A percentile compares a stretch with the other conserved stretches of the same genome.
These are phyloP conservation scores for Augochlora pura DNA, from an alignment of 1,140 invertebrate genomes.

Conservation along the genomic window DNA sequence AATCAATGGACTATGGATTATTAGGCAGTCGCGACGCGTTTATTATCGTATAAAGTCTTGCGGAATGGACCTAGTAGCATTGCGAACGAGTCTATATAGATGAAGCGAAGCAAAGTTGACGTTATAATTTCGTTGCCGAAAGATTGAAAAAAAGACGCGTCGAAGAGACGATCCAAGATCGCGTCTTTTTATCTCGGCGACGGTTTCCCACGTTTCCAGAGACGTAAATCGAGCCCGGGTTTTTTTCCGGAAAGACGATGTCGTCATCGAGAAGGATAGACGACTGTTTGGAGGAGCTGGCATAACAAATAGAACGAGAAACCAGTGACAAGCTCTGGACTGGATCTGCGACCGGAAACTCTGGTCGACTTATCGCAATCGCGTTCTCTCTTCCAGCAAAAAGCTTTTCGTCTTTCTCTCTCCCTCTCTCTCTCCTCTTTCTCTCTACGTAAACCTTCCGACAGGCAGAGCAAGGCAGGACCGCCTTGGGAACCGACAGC, in stretches of 20 bases:
- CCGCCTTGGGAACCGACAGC: constrained; percentile 70
- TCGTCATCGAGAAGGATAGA: background rate
- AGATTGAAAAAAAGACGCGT: too few species aligned
- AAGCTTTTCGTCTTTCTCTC: constrained; percentile 39
- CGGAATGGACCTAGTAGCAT: too few species aligned
- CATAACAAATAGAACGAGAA: constrained; percentile 59
- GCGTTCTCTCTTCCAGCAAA: constrained; percentile 58
- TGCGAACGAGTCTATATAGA: too few species aligned
- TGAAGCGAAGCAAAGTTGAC: too few species aligned
- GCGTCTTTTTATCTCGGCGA: background rate
- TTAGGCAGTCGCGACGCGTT: too few species aligned
- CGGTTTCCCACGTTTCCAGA: constrained; percentile 52
- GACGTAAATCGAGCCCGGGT: constrained; percentile 26
- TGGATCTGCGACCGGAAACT: constrained; percentile 63
- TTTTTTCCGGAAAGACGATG: background rate
- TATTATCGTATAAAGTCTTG: too few species aligned
- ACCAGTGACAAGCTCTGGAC: constrained; percentile 56
- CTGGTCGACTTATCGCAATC: constrained; percentile 57
- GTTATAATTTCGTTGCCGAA: too few species aligned
- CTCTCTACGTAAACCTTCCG: constrained; percentile 40
- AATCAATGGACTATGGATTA: too few species aligned
- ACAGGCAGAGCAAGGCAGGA: constrained; percentile 41
- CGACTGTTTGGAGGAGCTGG: constrained; percentile 29
- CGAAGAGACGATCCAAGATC: too few species aligned
- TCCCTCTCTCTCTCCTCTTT: background rate